Base-by-base conservation (phyloP, 2,113 vertebrate genomes). In the Australoheros scitulus region DNA sequence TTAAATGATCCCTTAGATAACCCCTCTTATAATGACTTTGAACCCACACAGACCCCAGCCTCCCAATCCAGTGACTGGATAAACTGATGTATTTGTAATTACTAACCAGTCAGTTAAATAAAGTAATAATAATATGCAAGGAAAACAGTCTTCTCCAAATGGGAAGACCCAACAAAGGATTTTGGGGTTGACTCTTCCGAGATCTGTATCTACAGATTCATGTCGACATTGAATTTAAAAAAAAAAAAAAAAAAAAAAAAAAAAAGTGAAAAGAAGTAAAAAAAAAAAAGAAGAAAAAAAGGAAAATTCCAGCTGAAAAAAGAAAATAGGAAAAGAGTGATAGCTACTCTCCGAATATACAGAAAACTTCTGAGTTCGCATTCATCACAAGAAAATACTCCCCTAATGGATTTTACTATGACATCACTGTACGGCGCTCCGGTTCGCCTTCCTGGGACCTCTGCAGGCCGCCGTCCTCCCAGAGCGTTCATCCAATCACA, bases 321-420 rank as follows among this genome's bases (percentile, higher is more conserved):
- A 74, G 88, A 93, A 93, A 94, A 96, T 88, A 92, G 90, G 93
- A 93, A 91, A 94, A 92, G 94, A 93, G 94, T 87, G 76, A 59
- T 8, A 77, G 64, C 76, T 64, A 2, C 80, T 83, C 86, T 29
- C 74, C 56, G 34, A 93, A 87, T 83, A 90, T 41, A 89, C 29
- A 55, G 55, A 57, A 57, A 22, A 87, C 82, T 36, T 88, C 76
- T 2, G 32, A 80, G 80, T 84, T 72, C 76, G 84, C 87, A 80
- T 75, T 80, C 85, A 93, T 94, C 90, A 89, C 86, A 64, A 90
- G 72, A 88, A 89, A 86, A 90, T 22, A 61, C 36, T 22, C 89
- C 90, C 80, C 15, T 57, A 89, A 85, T 92, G 95, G 95, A 94
- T 93, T 92, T 79, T 89, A 88, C 85, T 50, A 59, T 74, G 38